These are phyloP conservation scores for Poecile montanus DNA, from an alignment of 2,797 vertebrate genomes.

Conservation along the genomic window DNA sequence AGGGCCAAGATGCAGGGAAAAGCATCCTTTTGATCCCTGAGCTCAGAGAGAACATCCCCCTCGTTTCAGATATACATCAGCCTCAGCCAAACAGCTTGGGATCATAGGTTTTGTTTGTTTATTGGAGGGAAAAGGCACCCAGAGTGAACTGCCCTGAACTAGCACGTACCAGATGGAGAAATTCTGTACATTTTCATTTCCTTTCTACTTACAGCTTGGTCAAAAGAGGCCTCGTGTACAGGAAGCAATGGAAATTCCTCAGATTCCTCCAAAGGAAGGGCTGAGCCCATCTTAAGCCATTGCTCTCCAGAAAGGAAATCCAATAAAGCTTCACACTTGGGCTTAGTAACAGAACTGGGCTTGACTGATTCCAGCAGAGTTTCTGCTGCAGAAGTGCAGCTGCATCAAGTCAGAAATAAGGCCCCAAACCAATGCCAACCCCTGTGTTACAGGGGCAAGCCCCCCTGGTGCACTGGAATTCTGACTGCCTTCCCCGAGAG, in stretches of 20 bases:
- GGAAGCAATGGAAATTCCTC: constrained; percentile 76
- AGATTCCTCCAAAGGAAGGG: constrained; percentile 65
- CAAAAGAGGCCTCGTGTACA: constrained; percentile 61
- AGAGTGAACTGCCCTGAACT: background rate
- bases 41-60: background rate
- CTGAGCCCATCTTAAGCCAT: constrained; percentile 50
- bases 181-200: constrained; percentile 61
- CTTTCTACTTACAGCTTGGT: constrained; percentile 63
- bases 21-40: constrained; percentile 7
- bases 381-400: background rate
- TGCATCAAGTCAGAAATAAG: background rate
- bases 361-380: background rate
- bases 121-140: constrained; percentile 1
- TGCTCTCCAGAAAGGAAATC: constrained; percentile 65
- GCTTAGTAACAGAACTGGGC: background rate
- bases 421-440: background rate
- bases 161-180: constrained; percentile 36
- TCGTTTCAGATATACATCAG: background rate
- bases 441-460: background rate
- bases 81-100: background rate
- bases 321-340: constrained; percentile 48
- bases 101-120: constrained; percentile 37
- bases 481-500: background rate
- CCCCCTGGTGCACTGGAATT: background rate
- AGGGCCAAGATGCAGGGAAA: background rate